Base-by-base conservation (phyloP, 1,140 invertebrate genomes). In the Polyergus mexicanus region DNA sequence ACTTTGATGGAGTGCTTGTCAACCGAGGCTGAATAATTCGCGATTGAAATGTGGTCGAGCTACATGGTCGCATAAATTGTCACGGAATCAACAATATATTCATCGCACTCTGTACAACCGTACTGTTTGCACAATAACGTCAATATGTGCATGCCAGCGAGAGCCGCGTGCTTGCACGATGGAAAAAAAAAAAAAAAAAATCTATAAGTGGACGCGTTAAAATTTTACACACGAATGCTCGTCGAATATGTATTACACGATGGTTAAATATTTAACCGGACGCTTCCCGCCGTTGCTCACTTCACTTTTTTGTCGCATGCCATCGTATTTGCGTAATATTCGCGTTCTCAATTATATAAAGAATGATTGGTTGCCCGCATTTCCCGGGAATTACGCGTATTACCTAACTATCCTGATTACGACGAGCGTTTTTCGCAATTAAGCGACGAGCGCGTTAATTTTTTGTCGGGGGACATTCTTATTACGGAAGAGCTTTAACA, bases 11-110 rank as follows among this genome's bases (percentile, higher is more conserved):
- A 87, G 89, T 89, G 89, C 90, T 92, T 89, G 88, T 89, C 89
- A 92, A 88, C 76, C 86, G 88, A 80, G 77, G 86, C 88, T 92
- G 91, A 92, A 92, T 92, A 92, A 92, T 92, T 91, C 88, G 86
- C 87, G 91, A 92, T 92, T 92, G 91, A 91, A 92, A 92, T 90
- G 91, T 88, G 91, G 90, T 88, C 90, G 83, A 38, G 84, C 77
- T 63, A 84, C 86, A 88, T 84, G 88, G 89, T 88, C 85, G 91
- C 87, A 92, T 93, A 93, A 93, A 93, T 93, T 93, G 89, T 90
- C 91, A 85, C 88, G 81, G 88, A 92, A 92, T 93, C 93, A 93
- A 93, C 92, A 93, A 93, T 93, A 92, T 90, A 93, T 93, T 93
- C 92, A 93, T 93, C 87, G 87, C 80, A 72, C 80, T 63, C 65